These are phyloP conservation scores for Meghimatium bilineatum DNA, from an alignment of 2,888 invertebrate species.

Conservation along the genomic window DNA sequence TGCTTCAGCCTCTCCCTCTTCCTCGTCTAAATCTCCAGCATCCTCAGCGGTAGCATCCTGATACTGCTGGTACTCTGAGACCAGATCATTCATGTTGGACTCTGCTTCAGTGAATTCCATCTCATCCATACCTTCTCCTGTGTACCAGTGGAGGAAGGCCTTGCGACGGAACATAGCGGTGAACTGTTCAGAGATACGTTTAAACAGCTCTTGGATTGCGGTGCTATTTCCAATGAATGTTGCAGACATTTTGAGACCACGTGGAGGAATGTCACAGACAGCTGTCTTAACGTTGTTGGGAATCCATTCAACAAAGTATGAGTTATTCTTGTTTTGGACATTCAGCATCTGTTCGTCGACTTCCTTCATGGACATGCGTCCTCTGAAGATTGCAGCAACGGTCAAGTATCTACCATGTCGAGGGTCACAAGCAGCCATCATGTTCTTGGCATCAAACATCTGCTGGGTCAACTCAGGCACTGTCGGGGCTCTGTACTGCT, in stretches of 20 bases:
- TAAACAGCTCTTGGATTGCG: slow-evolving; percentile 74
- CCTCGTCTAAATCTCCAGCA: slow-evolving; percentile 85
- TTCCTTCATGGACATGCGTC: slow-evolving; percentile 80
- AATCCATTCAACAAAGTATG: slow-evolving; percentile 79
- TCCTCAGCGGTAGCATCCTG: slow-evolving; percentile 73
- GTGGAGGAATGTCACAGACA: slow-evolving; percentile 93
- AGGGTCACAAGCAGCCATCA: slow-evolving; percentile 97
- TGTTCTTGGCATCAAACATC: slow-evolving; percentile 91
- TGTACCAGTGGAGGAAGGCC: slow-evolving; percentile 98
- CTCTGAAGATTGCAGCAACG: slow-evolving; percentile 71
- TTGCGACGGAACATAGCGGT: slow-evolving; percentile 95
- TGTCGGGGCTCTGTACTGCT: slow-evolving; percentile 67
- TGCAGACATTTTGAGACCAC: slow-evolving; percentile 83
- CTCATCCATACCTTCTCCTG: slow-evolving; percentile 95
- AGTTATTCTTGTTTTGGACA: slow-evolving; percentile 94
- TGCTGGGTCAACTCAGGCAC: slow-evolving; percentile 76
- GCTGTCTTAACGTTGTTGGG: slow-evolving; percentile 82
- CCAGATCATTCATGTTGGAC: slow-evolving; percentile 88
- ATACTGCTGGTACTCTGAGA: slow-evolving; percentile 77
- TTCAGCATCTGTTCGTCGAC: slow-evolving; percentile 87
- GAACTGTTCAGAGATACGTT: slow-evolving; percentile 75
- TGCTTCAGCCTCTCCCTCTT: slow-evolving; percentile 82
- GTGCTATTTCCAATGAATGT: slow-evolving; percentile 71
- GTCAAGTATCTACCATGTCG: slow-evolving; percentile 85
- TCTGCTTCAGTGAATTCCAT: slow-evolving; percentile 97